phyloP scores from a whole-genome alignment of 2,888 invertebrate species.

The Caenorhabditis afra region DNA sequence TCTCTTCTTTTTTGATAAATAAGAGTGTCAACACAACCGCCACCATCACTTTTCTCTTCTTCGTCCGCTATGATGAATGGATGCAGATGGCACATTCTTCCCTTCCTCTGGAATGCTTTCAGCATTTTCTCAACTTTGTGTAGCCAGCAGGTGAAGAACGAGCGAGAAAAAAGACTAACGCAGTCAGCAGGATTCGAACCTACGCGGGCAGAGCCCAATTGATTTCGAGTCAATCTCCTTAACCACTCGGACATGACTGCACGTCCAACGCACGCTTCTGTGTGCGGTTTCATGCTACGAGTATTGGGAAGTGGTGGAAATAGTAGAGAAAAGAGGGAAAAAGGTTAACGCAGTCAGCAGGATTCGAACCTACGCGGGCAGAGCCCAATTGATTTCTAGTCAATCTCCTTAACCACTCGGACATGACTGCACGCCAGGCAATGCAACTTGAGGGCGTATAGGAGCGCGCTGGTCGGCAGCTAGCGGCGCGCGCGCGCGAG shows the following conservation, averaged over 20 bases:
- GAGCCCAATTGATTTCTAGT: conserved; percentile 71
- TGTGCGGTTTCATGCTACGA: too few relatives aligned
- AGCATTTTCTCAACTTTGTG: background rate
- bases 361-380: conserved; percentile 72
- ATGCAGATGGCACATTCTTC: background rate
- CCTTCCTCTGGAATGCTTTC: background rate
- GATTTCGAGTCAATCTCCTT: conserved; percentile 73
- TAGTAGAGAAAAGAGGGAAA: background rate
- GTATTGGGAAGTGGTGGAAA: too few relatives aligned
- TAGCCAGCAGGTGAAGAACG: background rate
- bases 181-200: conserved; percentile 70
- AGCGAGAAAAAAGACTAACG: conserved; percentile 14
- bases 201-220: conserved; percentile 71
- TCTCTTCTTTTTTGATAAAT: conserved; percentile 9
- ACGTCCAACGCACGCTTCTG: background rate
- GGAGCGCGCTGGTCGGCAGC: background rate
- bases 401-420: conserved; percentile 72
- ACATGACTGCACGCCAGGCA: conserved; percentile 53
- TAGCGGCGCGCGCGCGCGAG: background rate
- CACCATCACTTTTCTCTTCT: background rate
- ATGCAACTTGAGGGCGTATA: background rate
- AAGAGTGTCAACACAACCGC: conserved; percentile 1
- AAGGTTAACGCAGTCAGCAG: conserved; percentile 59
- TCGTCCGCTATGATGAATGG: background rate
- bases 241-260: conserved; percentile 69